Evolutionary conservation across 2,888 invertebrate species (phyloP).

Genomic region (Metellina segmentata): DNA sequence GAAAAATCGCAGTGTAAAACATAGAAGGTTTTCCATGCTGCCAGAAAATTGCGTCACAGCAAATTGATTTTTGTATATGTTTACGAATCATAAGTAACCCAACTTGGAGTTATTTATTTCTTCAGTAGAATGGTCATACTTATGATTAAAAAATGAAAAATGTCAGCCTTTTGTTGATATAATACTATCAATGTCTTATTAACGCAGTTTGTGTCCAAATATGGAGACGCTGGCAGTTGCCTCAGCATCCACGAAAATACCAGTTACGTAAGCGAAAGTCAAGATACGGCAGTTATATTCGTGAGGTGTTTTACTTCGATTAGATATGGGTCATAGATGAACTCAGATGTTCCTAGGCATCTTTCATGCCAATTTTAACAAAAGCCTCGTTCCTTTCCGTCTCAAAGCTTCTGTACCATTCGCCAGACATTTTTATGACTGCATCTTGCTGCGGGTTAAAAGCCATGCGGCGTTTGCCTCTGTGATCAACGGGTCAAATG

Average conservation of each 20-base stretch:
- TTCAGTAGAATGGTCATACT: too few species aligned
- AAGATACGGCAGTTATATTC: not conserved
- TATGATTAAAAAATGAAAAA: not conserved
- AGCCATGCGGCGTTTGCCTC: conserved; percentile 4
- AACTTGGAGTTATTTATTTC: too few species aligned
- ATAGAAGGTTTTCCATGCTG: too few species aligned
- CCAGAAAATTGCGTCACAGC: too few species aligned
- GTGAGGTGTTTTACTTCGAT: conserved; percentile 45
- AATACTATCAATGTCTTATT: not conserved
- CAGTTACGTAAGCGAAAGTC: conserved; percentile 30
- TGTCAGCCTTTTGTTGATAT: not conserved
- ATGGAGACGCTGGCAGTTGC: conserved; percentile 7
- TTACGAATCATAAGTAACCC: too few species aligned
- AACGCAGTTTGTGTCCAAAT: conserved; percentile 18
- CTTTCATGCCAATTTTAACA: conserved; percentile 45
- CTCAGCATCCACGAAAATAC: conserved; percentile 17
- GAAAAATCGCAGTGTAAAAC: too few species aligned
- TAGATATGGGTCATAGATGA: conserved; percentile 69
- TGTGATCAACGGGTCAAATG: not conserved
- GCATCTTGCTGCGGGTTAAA: conserved; percentile 1
- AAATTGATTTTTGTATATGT: too few species aligned
- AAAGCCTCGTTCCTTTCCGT: conserved; percentile 19
- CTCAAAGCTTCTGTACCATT: conserved; percentile 22
- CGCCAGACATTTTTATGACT: conserved; percentile 28
- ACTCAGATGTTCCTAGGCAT: conserved; percentile 17